Base-by-base conservation (phyloP, 37 sponge, comb jelly and placozoan species). In the Ianthella basta region DNA sequence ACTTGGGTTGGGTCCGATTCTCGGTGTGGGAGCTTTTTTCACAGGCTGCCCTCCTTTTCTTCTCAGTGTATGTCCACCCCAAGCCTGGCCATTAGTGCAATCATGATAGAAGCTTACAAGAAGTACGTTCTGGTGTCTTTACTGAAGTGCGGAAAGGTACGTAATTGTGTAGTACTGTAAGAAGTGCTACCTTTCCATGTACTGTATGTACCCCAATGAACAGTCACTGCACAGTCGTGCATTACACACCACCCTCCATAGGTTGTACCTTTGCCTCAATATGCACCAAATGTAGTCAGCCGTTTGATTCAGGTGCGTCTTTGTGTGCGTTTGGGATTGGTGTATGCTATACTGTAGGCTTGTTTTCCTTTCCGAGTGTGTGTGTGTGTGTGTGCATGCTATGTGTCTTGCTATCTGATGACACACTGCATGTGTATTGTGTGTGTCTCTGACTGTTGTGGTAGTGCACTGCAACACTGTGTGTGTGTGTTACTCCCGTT, bases 81-180 rank as follows among this genome's bases (percentile, higher is more conserved):
- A 29, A 87, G 92, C 70, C 56, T 85, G 33, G 98, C 87, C 12
- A 83, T 95, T 79, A 97, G 98, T 86, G 94, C 96, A 25, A 91
- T 97, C 36, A 93, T 93, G 92, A 67, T 97, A 14, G 98, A 97
- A 38, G 98, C 98, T 8, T 97, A 91, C 82, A 97, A 97, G 92
- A 97, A 97, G 75, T 97, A 86, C 57, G 60, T 93, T 34, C 82
- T 97, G 12, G 90, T 95, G 25, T 93, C 94, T 25, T 84, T 97
- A 29, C 86, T 97, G 69, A 89, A 92, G 72, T 79, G 70, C 54
- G 96, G 94, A n/a, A 95, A 95, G 88, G 91, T 90, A 65, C n/a
- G n/a, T n/a, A n/a, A n/a, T n/a, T n/a, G n/a, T n/a, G n/a, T 33
- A 0, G 8, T 40, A 20, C 60, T 14, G 6, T 57, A 69, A 34